Evolutionary conservation across 2,797 vertebrate genomes (phyloP).

Genomic region (Sarcophilus harrisii): DNA sequence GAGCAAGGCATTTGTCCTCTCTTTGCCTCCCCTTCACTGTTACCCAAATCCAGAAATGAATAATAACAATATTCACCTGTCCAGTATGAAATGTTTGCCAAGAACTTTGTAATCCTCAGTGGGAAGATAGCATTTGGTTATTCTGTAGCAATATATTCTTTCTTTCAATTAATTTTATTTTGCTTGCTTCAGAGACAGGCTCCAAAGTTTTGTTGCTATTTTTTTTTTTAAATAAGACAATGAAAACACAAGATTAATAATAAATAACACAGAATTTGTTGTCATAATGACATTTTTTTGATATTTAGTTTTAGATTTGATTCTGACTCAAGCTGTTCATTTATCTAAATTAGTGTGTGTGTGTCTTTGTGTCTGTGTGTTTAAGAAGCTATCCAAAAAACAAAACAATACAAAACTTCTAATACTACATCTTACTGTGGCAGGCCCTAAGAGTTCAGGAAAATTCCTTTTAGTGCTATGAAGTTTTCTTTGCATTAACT

Average conservation of each 20-base stretch:
- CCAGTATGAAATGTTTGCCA: constrained; percentile 59
- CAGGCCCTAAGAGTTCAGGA: background rate
- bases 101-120: constrained; percentile 64
- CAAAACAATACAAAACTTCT: background rate
- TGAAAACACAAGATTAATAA: background rate
- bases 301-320: constrained; percentile 17
- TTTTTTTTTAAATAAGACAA: background rate
- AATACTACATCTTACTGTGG: background rate
- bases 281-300: constrained; percentile 25
- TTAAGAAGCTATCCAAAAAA: background rate
- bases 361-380: background rate
- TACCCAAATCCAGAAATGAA: constrained; percentile 43
- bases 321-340: constrained; percentile 12
- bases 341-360: background rate
- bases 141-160: constrained; percentile 44
- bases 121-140: constrained; percentile 53
- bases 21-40: constrained; percentile 37
- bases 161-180: constrained; percentile 37
- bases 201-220: constrained; percentile 32
- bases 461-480: background rate
- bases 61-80: constrained; percentile 48
- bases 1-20: constrained; percentile 47
- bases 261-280: constrained; percentile 21
- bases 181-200: background rate
- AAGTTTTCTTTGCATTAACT: background rate